phyloP scores from a whole-genome alignment of 2,888 invertebrate species.

The Portevinia maculata region DNA sequence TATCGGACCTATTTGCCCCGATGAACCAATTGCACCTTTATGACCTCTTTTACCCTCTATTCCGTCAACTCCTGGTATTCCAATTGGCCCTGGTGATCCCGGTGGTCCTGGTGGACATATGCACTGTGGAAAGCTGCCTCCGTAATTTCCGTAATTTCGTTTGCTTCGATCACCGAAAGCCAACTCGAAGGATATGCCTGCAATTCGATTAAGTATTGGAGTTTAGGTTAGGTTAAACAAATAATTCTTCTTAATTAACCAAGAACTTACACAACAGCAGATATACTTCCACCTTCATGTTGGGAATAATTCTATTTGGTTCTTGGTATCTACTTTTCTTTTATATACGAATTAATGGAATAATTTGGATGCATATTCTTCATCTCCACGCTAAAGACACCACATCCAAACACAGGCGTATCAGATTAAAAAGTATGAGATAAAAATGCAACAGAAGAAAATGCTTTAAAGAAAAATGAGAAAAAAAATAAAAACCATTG shows the following conservation, averaged over 20 bases:
- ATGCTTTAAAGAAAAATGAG: background rate
- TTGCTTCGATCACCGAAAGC: background rate
- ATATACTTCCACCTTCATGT: slow-evolving; percentile 33
- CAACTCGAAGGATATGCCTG: background rate
- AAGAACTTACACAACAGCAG: slow-evolving; percentile 27
- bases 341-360: background rate
- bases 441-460: background rate
- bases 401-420: background rate
- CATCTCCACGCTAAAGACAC: too few species aligned
- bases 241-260: background rate
- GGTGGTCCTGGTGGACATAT: slow-evolving; percentile 29
- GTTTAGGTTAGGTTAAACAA: too few species aligned
- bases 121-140: background rate
- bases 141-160: background rate
- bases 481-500: background rate
- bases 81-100: slow-evolving; percentile 1
- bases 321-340: background rate
- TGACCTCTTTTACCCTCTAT: background rate
- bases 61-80: background rate
- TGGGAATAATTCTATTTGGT: slow-evolving; percentile 8
- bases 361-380: background rate
- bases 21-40: background rate
- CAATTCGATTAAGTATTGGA: background rate
- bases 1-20: background rate
- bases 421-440: background rate